Percentiles rank a stretch among this genome's conserved stretches.
These are phyloP conservation scores for Noctua janthina DNA, from an alignment of 2,888 invertebrate genomes.

Conservation along the genomic window DNA sequence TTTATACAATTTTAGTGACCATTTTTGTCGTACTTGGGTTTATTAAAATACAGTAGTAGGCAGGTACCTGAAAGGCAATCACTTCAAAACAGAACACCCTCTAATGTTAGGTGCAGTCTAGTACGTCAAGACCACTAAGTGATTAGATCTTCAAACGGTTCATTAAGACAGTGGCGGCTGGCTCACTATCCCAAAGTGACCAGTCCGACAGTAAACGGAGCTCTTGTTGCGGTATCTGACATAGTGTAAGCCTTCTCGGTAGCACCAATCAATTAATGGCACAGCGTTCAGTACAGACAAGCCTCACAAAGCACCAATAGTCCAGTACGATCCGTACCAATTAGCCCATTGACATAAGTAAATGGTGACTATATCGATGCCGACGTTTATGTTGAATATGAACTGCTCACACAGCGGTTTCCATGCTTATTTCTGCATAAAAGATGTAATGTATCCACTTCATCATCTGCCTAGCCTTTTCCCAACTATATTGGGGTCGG, in stretches of 20 bases:
- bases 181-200: not conserved
- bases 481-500: no score
- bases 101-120: not conserved
- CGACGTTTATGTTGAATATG: no score
- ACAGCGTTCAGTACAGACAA: not conserved
- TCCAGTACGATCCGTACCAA: not conserved
- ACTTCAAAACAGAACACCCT: not conserved
- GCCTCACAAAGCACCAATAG: not conserved
- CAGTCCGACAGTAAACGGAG: not conserved
- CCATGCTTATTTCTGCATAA: no score
- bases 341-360: not conserved
- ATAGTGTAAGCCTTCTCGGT: not conserved
- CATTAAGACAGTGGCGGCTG: not conserved
- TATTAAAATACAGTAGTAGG: not conserved
- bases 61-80: not conserved
- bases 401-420: no score
- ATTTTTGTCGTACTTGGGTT: no score
- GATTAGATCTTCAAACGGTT: not conserved
- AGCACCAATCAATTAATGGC: slow-evolving; percentile 6
- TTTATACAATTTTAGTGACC: no score
- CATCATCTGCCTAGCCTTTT: no score
- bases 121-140: not conserved
- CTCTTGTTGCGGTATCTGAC: not conserved
- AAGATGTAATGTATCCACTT: no score
- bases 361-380: not conserved